Percentiles rank a stretch among this genome's conserved stretches.
Conservation (phyloP, 1,140 invertebrate genomes). For the Aleiodes sp. region DNA sequence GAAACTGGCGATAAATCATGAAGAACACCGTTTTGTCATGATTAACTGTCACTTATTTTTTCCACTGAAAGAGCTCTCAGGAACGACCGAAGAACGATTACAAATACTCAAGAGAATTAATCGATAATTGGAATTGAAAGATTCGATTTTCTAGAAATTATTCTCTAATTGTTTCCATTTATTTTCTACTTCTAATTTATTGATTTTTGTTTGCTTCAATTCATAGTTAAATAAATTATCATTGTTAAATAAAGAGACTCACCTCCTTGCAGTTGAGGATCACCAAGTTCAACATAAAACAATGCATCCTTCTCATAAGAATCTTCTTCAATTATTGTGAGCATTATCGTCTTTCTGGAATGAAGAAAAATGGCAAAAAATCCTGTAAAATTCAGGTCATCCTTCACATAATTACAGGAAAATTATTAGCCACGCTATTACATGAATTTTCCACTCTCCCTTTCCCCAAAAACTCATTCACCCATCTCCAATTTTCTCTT, state of each 20-base stretch:
- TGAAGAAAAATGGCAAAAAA: not conserved
- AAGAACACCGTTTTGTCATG: not conserved
- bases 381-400: too few species aligned
- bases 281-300: slow-evolving; percentile 91
- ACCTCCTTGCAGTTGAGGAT: slow-evolving; percentile 88
- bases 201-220: not conserved
- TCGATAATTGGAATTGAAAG: not conserved
- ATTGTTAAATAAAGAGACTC: slow-evolving; percentile 58
- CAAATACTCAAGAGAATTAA: not conserved
- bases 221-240: not conserved
- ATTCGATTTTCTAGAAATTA: slow-evolving; percentile 12
- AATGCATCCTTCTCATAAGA: slow-evolving; percentile 97
- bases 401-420: too few species aligned
- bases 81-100: not conserved
- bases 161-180: not conserved
- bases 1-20: not conserved
- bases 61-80: not conserved
- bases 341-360: slow-evolving; percentile 84
- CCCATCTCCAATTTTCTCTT: not conserved
- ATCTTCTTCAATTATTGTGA: slow-evolving; percentile 95
- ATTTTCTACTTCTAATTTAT: not conserved
- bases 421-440: not conserved
- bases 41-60: not conserved
- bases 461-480: not conserved
- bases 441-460: not conserved